Percentiles rank a stretch among this genome's conserved stretches.
Evolutionary conservation across 2,888 invertebrate species (phyloP).

Genomic region (Selenia dentaria): DNA sequence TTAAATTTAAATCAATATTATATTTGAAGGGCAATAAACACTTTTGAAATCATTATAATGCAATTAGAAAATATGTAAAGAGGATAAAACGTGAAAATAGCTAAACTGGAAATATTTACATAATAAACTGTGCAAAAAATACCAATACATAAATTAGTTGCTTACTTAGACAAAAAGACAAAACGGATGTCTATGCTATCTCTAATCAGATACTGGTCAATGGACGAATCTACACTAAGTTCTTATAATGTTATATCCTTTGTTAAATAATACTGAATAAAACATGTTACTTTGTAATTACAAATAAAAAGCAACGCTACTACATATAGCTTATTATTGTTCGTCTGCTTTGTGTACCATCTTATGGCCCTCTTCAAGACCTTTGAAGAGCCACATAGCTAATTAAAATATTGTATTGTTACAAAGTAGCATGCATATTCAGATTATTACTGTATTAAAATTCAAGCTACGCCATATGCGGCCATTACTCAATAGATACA

Average conservation of each 20-base stretch:
- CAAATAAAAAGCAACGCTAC: too few relatives aligned
- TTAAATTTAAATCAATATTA: too few relatives aligned
- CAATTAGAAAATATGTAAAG: too few relatives aligned
- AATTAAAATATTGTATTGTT: too few relatives aligned
- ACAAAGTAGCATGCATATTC: slow-evolving; percentile 7
- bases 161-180: not conserved
- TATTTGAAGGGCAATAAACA: too few relatives aligned
- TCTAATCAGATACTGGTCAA: slow-evolving; percentile 27
- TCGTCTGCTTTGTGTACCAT: too few relatives aligned
- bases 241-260: slow-evolving; percentile 10
- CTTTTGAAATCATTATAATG: too few relatives aligned
- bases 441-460: not conserved
- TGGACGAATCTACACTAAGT: slow-evolving; percentile 33
- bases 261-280: not conserved
- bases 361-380: too few relatives aligned
- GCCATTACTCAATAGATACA: slow-evolving; percentile 6
- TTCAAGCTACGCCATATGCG: slow-evolving; percentile 1
- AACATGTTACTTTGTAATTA: slow-evolving; percentile 3
- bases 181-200: slow-evolving; percentile 18
- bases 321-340: too few relatives aligned
- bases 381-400: too few relatives aligned
- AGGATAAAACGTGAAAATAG: not conserved
- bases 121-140: slow-evolving; percentile 21
- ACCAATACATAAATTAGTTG: not conserved
- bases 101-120: slow-evolving; percentile 36